Percentiles rank a stretch among this genome's conserved stretches.
phyloP scores from a whole-genome alignment of 2,888 invertebrate species.

The Acanthoscelides obtectus region DNA sequence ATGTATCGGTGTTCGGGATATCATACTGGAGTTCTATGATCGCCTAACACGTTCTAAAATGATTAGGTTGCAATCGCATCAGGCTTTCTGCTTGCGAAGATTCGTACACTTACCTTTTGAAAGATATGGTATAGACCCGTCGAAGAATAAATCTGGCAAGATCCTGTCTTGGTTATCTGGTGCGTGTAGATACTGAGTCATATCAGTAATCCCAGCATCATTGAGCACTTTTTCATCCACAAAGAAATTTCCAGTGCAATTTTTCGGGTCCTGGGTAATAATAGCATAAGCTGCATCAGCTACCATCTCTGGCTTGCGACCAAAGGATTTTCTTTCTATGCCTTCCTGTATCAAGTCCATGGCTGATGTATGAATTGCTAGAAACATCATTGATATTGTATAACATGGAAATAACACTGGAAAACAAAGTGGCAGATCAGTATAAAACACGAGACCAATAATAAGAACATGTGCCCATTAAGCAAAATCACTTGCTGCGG shows the following conservation, averaged over 20 bases:
- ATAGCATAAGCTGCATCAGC: slow-evolving; percentile 87
- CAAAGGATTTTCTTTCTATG: slow-evolving; percentile 55
- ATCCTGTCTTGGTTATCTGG: slow-evolving; percentile 62
- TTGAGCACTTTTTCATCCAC: slow-evolving; percentile 87
- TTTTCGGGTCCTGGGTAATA: slow-evolving; percentile 69
- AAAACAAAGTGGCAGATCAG: too few species aligned
- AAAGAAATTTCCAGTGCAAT: slow-evolving; percentile 82
- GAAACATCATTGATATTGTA: slow-evolving; percentile 23
- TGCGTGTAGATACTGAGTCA: slow-evolving; percentile 79
- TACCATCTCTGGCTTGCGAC: slow-evolving; percentile 79
- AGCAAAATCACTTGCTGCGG: too few species aligned
- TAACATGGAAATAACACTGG: too few species aligned
- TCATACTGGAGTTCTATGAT: too few species aligned
- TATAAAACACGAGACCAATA: too few species aligned
- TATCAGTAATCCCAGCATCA: slow-evolving; percentile 74
- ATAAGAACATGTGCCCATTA: too few species aligned
- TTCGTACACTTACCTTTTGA: neutral
- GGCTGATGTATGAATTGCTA: slow-evolving; percentile 90
- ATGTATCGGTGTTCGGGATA: too few species aligned
- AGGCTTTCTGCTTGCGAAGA: too few species aligned
- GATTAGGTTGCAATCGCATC: too few species aligned
- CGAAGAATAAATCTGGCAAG: slow-evolving; percentile 88
- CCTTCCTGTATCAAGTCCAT: slow-evolving; percentile 78
- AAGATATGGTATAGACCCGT: slow-evolving; percentile 36
- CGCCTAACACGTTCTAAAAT: too few species aligned